A percentile compares a stretch with the other conserved stretches of the same genome.
phyloP scores from a whole-genome alignment of 2,888 invertebrate genomes.

The Altica lythri region DNA sequence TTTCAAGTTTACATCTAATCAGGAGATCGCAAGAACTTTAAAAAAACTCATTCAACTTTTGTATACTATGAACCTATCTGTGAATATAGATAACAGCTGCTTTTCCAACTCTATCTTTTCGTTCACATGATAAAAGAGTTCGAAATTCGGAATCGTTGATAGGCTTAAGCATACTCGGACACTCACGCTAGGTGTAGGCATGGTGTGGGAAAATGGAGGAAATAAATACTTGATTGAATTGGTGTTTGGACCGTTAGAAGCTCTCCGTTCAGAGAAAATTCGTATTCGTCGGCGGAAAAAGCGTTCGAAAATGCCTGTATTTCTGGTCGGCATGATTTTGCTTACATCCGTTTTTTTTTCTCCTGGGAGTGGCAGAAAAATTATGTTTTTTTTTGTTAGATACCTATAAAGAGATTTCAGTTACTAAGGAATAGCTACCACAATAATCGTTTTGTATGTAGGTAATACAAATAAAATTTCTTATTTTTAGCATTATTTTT shows the following conservation, averaged over 20 bases:
- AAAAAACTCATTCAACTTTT: background rate
- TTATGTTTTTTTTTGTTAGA: background rate
- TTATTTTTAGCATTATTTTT: too few relatives aligned
- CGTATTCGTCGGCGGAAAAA: slow-evolving; percentile 1
- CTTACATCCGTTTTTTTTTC: slow-evolving; percentile 2
- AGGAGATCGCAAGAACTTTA: too few relatives aligned
- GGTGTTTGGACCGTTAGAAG: slow-evolving; percentile 19
- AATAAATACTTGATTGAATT: slow-evolving; percentile 24
- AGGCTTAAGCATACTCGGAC: slow-evolving; percentile 5
- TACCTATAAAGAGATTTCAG: too few relatives aligned
- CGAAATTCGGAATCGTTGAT: slow-evolving; percentile 17
- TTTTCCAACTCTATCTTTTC: slow-evolving; percentile 16
- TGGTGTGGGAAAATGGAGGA: slow-evolving; percentile 20
- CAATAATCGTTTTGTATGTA: too few relatives aligned
- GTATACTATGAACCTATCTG: background rate
- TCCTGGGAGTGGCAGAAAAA: background rate
- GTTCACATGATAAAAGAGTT: slow-evolving; percentile 10
- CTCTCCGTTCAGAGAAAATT: slow-evolving; percentile 5
- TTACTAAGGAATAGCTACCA: too few relatives aligned
- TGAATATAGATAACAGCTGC: background rate
- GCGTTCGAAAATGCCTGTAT: slow-evolving; percentile 5
- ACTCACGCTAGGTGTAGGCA: slow-evolving; percentile 3
- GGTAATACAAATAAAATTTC: too few relatives aligned
- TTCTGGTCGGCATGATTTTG: background rate
- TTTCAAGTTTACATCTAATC: too few relatives aligned